A percentile compares a stretch with the other conserved stretches of the same genome.
These are phyloP conservation scores for Macaria notata DNA, from an alignment of 2,888 invertebrate species.

Conservation along the genomic window DNA sequence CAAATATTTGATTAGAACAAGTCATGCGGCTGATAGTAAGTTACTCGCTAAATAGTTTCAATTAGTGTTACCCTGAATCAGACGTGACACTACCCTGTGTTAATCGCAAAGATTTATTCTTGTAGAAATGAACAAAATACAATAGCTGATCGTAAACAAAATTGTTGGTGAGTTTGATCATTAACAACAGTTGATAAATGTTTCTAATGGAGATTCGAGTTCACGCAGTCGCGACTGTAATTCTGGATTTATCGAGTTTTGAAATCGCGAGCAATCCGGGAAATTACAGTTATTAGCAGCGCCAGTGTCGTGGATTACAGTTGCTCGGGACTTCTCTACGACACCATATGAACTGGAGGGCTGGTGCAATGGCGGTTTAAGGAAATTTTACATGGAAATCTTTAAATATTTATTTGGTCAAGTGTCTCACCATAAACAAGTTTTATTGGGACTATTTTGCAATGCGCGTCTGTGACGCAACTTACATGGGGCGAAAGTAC, in stretches of 20 bases:
- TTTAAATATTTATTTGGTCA: too few species aligned
- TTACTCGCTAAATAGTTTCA: too few species aligned
- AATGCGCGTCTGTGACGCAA: too few species aligned
- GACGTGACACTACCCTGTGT: too few species aligned
- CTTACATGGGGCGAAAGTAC: too few species aligned
- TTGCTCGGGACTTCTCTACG: slow-evolving; percentile 16
- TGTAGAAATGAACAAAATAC: neutral
- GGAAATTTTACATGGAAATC: too few species aligned
- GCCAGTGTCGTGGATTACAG: slow-evolving; percentile 26
- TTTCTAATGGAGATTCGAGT: slow-evolving; percentile 19
- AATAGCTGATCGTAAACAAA: slow-evolving; percentile 18
- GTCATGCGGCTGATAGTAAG: too few species aligned
- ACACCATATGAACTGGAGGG: slow-evolving; percentile 5
- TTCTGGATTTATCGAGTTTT: slow-evolving; percentile 25
- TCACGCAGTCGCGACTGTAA: slow-evolving; percentile 11
- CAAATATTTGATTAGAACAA: too few species aligned
- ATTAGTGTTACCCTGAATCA: too few species aligned
- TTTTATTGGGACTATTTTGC: too few species aligned
- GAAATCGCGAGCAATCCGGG: slow-evolving; percentile 24
- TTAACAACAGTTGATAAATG: slow-evolving; percentile 16
- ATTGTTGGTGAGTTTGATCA: neutral
- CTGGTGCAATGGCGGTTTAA: neutral
- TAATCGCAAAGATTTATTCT: too few species aligned
- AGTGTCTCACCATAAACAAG: too few species aligned
- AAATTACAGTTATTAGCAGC: slow-evolving; percentile 26